Conservation (phyloP, 2,888 invertebrate species). For the Brachypalpus laphriformis region DNA sequence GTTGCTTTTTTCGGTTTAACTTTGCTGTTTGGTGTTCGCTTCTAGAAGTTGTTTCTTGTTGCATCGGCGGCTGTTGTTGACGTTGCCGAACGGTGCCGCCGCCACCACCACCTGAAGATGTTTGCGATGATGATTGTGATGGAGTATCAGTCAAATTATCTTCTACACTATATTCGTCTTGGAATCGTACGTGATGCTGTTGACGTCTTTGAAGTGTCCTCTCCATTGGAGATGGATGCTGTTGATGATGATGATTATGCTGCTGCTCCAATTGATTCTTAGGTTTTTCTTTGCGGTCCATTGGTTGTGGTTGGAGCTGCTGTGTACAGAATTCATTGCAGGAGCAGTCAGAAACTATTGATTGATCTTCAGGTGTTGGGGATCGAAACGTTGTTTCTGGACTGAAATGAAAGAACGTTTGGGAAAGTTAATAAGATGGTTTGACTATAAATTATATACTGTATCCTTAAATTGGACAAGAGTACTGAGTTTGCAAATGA, state of each 20-base stretch:
- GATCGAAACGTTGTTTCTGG: slow-evolving; percentile 71
- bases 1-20: slow-evolving; percentile 64
- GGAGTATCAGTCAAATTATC: slow-evolving; percentile 69
- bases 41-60: slow-evolving; percentile 70
- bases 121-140: slow-evolving; percentile 68
- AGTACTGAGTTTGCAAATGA: too few species aligned
- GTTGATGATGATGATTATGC: neutral
- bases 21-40: slow-evolving; percentile 68
- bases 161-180: slow-evolving; percentile 61
- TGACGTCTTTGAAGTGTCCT: slow-evolving; percentile 65
- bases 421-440: neutral
- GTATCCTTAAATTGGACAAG: too few species aligned
- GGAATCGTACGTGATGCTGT: slow-evolving; percentile 68
- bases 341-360: slow-evolving; percentile 68
- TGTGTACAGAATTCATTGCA: slow-evolving; percentile 55
- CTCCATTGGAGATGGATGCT: slow-evolving; percentile 53
- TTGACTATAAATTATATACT: neutral
- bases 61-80: slow-evolving; percentile 24
- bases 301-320: slow-evolving; percentile 17
- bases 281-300: slow-evolving; percentile 22
- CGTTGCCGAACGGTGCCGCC: slow-evolving; percentile 18
- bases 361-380: slow-evolving; percentile 70
- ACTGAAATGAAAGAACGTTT: slow-evolving; percentile 41
- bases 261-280: slow-evolving; percentile 31
- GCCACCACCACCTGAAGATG: slow-evolving; percentile 64